Base-by-base conservation (phyloP, 2,888 invertebrate genomes). In the Philereme transversata region DNA sequence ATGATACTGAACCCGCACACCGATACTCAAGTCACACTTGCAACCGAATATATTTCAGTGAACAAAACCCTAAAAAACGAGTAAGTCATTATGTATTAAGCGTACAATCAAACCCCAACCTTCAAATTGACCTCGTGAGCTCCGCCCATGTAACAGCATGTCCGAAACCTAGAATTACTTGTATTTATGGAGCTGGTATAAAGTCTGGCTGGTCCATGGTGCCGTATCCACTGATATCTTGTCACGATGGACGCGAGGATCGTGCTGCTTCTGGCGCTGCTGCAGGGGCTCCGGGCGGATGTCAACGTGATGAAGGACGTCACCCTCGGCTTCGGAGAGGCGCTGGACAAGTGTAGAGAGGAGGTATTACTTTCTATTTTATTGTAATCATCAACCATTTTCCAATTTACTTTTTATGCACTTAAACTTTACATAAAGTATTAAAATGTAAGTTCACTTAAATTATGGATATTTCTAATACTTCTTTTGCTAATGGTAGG, bases 251-350 rank as follows among this genome's bases (percentile, higher is more conserved):
- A 7, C 4, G 36, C 35, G 44, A 50, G 35, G 36, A n/a, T 10
- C 9, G 34, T 62, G 44, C 4, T 70, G 51, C 44, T 64, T 22
- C 53, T 59, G 57, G 51, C 68, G 57, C 35, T 71, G 51, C 48
- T 65, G 60, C 34, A 67, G 64, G 48, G 35, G 65, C 53, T 69
- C 49, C 56, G 55, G 41, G 81, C 76, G 1, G 78, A 76, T 59
- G 78, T 80, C 43, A 77, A 75, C 41, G 80, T 91, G 69, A 84
- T 91, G 88, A 90, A 88, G 67, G 89, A 90, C 54, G 85, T 91
- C 68, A 91, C 91, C 0, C 81, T 91, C 3, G 91, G 91, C 9
- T 91, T 91, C 67, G 91, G 91, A 2, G 82, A 90, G 71, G 91
- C 90, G 48, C 77, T 91, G 5, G 76, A 89, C 35, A 79, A 81